Percentiles rank a stretch among this genome's conserved stretches.
phyloP scores from a whole-genome alignment of 2,113 vertebrate genomes.

The Tychaedon coryphoeus region DNA sequence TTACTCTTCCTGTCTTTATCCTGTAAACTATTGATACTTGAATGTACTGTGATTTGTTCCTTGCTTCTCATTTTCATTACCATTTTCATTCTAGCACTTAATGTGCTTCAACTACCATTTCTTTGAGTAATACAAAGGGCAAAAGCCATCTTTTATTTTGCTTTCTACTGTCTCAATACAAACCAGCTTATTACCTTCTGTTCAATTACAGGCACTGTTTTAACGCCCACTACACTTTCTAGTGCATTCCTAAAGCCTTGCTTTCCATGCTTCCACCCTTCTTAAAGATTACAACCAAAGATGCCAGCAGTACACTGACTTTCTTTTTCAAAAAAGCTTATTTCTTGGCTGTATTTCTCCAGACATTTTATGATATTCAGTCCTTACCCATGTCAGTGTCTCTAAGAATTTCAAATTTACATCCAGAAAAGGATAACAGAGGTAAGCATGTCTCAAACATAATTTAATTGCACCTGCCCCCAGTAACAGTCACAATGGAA shows the following conservation, averaged over 20 bases:
- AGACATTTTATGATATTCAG: neutral
- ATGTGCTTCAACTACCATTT: neutral
- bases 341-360: neutral
- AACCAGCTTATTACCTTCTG: neutral
- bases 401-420: neutral
- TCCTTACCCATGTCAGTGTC: neutral
- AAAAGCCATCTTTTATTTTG: neutral
- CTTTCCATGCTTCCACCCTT: neutral
- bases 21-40: neutral
- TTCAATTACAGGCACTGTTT: neutral
- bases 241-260: neutral
- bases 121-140: neutral
- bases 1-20: neutral
- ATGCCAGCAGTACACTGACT: neutral
- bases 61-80: neutral
- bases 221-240: fast-evolving
- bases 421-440: neutral
- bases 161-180: neutral
- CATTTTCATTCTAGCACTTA: neutral
- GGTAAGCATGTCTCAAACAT: neutral
- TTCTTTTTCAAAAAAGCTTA: neutral
- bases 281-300: neutral
- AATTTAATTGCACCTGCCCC: neutral
- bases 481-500: neutral
- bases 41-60: neutral